Percentiles rank a stretch among this genome's conserved stretches.
Evolutionary conservation across 2,888 invertebrate genomes (phyloP).

Genomic region (Philonicus albiceps): DNA sequence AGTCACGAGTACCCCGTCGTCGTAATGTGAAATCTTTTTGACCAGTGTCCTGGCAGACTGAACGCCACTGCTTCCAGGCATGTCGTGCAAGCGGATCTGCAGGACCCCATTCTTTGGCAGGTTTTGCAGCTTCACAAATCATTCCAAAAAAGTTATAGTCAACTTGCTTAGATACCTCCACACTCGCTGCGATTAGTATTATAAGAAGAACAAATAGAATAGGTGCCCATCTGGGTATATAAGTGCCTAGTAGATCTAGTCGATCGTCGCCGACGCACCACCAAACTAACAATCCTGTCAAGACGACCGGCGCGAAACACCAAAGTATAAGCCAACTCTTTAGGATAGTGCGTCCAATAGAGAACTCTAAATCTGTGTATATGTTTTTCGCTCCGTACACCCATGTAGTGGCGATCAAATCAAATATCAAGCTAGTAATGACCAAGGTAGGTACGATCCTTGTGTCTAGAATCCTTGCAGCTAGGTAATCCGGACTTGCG

Average conservation of each 20-base stretch:
- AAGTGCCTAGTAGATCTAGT: constrained; percentile 55
- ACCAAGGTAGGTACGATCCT: constrained; percentile 60
- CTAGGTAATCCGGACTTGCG: constrained; percentile 58
- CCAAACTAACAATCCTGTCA: constrained; percentile 61
- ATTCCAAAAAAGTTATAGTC: constrained; percentile 64
- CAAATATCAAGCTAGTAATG: constrained; percentile 60
- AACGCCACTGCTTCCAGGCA: constrained; percentile 64
- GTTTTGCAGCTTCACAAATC: constrained; percentile 63
- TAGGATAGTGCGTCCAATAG: constrained; percentile 62
- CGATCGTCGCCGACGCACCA: constrained; percentile 62
- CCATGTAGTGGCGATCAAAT: constrained; percentile 62
- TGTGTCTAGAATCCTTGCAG: constrained; percentile 59
- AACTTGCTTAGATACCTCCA: constrained; percentile 63
- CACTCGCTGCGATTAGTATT: constrained; percentile 59
- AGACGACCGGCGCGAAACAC: constrained; percentile 60
- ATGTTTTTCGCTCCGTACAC: constrained; percentile 63
- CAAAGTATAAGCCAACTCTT: constrained; percentile 61
- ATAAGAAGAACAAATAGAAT: constrained; percentile 58
- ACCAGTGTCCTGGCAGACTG: constrained; percentile 63
- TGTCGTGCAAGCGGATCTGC: constrained; percentile 63
- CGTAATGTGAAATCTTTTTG: constrained; percentile 62
- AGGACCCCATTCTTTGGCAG: constrained; percentile 64
- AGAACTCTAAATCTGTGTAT: constrained; percentile 63
- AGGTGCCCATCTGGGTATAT: constrained; percentile 62
- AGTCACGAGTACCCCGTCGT: constrained; percentile 62